Evolutionary conservation across 2,113 vertebrate genomes (phyloP).

Genomic region (Verasper variegatus): DNA sequence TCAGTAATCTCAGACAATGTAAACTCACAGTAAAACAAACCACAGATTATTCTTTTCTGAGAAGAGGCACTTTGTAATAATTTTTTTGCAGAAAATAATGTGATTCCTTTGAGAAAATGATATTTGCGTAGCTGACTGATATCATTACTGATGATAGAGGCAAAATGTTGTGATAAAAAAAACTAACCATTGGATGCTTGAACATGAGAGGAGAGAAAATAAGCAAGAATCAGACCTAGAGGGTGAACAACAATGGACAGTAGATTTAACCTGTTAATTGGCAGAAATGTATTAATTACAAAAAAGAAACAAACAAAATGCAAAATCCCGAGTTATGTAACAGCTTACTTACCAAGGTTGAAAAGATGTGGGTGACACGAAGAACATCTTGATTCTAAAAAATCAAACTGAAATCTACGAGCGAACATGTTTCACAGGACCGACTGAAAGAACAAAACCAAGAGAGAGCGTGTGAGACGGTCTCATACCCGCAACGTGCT

Average conservation of each 20-base stretch:
- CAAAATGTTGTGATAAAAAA: not conserved
- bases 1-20: not conserved
- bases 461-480: not conserved
- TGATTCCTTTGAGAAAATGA: not conserved
- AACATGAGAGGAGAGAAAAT: not conserved
- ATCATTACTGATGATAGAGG: not conserved
- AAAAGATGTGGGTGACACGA: not conserved
- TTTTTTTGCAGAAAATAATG: too few species aligned
- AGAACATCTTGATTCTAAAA: not conserved
- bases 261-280: not conserved
- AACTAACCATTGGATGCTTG: constrained; percentile 7
- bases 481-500: constrained; percentile 8
- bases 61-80: not conserved
- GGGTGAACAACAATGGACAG: not conserved
- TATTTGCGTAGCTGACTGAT: not conserved
- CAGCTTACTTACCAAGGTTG: constrained; percentile 46
- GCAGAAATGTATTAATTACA: not conserved
- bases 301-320: not conserved
- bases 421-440: constrained; percentile 18
- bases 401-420: not conserved
- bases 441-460: constrained; percentile 26
- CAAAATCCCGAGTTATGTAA: not conserved
- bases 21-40: too few species aligned
- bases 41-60: too few species aligned
- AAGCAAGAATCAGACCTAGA: constrained; percentile 43